Base-by-base conservation (phyloP, 1,140 invertebrate species). In the Lepidostoma basale region DNA sequence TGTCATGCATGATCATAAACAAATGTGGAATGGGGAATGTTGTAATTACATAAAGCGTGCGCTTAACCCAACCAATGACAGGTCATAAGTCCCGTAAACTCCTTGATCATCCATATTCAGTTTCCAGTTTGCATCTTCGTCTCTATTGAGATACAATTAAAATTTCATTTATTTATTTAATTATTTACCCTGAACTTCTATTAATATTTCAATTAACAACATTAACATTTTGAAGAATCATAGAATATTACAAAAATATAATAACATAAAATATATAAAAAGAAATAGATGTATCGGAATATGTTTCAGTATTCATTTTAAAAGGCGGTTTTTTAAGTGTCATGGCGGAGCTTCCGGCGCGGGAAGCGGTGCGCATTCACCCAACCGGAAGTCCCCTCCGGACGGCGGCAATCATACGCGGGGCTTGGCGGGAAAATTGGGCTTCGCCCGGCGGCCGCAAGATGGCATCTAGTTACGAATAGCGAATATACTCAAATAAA, bases 321-420 rank as follows among this genome's bases (percentile, higher is more conserved):
- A 56, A 56, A 26, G 26, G 10, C 23, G 14, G 12, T 16, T n/a
- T 9, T 12, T 28, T 25, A 16, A 56, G n/a, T 18, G 20, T 33
- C 14, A 56, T 56, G 52, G 52, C 52, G 26, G 52, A 12, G 52
- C 26, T 33, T 56, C 52, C 52, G 52, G 28, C 12, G n/a, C 12
- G 45, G 22, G n/a, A 28, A 49, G 26, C 18, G 22, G 45, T n/a
- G 45, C 52, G 52, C 26, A 20, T 33, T 30, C 10, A n/a, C 14
- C 18, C 10, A 12, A 20, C 26, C 52, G 52, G 52, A 56, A 56
- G 52, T 36, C 6, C 14, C 52, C 36, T 56, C 28, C 52, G 26
- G 52, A 12, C 52, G 52, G 12, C 52, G 42, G 52, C 52, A 56
- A 56, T 56, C 52, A 30, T 16, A 18, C 52, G 52, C 25, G 5